Evolutionary conservation across 2,888 invertebrate genomes (phyloP).

Genomic region (Crepidodera aurea): DNA sequence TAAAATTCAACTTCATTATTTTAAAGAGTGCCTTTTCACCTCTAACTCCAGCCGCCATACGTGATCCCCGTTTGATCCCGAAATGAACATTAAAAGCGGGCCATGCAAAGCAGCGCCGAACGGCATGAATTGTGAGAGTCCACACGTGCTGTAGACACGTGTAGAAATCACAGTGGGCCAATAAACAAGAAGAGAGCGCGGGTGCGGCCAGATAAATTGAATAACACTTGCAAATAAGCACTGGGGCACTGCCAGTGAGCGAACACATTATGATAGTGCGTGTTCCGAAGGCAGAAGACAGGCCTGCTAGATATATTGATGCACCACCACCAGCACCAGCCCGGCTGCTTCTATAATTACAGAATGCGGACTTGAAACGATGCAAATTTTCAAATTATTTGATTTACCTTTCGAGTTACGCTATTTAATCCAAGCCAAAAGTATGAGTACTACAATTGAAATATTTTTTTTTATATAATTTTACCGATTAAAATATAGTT

Average conservation of each 20-base stretch:
- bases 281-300: conserved; percentile 56
- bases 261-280: conserved; percentile 54
- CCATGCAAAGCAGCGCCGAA: conserved; percentile 1
- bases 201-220: conserved; percentile 63
- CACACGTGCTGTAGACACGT: conserved; percentile 59
- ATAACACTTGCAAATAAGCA: conserved; percentile 64
- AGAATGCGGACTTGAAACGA: conserved; percentile 37
- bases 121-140: conserved; percentile 31
- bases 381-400: background rate
- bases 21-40: background rate
- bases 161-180: conserved; percentile 60
- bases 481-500: too few species aligned
- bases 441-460: too few species aligned
- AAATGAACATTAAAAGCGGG: conserved; percentile 25
- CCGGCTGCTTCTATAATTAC: conserved; percentile 58
- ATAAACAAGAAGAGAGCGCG: conserved; percentile 59
- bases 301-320: conserved; percentile 57
- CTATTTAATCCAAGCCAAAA: too few species aligned
- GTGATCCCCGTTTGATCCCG: conserved; percentile 34
- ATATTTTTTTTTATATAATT: too few species aligned
- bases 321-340: conserved; percentile 47
- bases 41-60: conserved; percentile 21
- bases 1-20: too few species aligned
- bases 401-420: background rate
- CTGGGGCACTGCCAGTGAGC: conserved; percentile 42